Base-by-base conservation (phyloP, 2,888 invertebrate species). In the Plagodis pulveraria region DNA sequence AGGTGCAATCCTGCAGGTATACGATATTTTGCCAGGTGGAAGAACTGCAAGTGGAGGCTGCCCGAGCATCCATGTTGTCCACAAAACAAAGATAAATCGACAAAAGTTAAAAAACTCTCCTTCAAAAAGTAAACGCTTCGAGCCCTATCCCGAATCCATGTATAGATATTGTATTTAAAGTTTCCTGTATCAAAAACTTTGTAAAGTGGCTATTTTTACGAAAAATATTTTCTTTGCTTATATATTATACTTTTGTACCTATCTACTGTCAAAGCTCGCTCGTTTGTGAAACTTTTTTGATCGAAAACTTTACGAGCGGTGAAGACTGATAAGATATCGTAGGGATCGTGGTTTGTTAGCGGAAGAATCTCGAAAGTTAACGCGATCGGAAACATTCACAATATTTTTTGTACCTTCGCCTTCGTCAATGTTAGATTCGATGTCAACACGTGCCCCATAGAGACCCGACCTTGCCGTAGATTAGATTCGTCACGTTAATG, bases 21-120 rank as follows among this genome's bases (percentile, higher is more conserved):
- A 95, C 96, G 93, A 95, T 96, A 93, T 96, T 96, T 95, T 96
- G 96, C 94, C 96, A 96, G 94, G 95, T 96, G 95, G 96, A 96
- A 93, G 96, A 96, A 94, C 95, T 95, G 93, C 96, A 96, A 94
- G 94, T 95, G 91, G 96, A 96, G 93, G 95, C 94, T 89, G 94
- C 95, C 89, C 93, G 95, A 93, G 94, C 94, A 87, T 92, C 93
- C 88, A 93, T 95, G 93, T 94, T 94, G 91, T 94, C 94, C 89
- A 93, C 93, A 89, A 93, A 93, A 87, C 93, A 93, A 91, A 93
- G 93, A 93, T 93, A 93, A 89, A 91, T 75, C 84, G 70, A 78
- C 84, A 80, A 91, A 90, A 88, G 72, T 81, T 70, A 91, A 89
- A 90, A 91, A 89, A 79, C 83, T 92, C 72, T 90, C 89, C 76